Evolutionary conservation across 2,888 invertebrate species (phyloP).

Genomic region (Iselma pallidipennis): DNA sequence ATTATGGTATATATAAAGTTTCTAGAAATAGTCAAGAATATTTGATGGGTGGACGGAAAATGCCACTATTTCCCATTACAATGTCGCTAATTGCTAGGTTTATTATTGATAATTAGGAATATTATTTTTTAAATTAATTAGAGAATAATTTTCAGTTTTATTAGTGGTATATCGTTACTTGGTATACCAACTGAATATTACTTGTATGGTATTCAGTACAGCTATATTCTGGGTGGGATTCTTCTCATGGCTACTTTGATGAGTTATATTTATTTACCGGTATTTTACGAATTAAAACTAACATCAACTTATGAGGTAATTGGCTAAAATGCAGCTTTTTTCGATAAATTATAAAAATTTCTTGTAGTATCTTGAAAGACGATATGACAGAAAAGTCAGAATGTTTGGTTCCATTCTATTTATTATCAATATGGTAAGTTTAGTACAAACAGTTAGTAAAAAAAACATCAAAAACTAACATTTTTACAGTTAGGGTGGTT

Average conservation of each 20-base stretch:
- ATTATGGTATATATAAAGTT: constrained; percentile 76
- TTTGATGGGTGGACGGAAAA: constrained; percentile 78
- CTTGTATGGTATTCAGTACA: constrained; percentile 79
- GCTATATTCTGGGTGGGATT: constrained; percentile 66
- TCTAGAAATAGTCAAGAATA: constrained; percentile 69
- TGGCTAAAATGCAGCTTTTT: too few species aligned
- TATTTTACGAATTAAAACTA: constrained; percentile 73
- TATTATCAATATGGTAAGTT: constrained; percentile 69
- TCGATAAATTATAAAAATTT: constrained; percentile 4
- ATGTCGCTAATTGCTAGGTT: constrained; percentile 85
- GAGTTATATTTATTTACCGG: constrained; percentile 71
- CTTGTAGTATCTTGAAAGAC: constrained; percentile 71
- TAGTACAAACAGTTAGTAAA: background rate
- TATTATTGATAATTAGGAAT: constrained; percentile 24
- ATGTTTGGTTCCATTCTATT: constrained; percentile 73
- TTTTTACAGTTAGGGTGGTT: constrained; percentile 67
- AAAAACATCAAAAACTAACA: background rate
- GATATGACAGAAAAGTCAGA: constrained; percentile 71
- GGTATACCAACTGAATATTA: constrained; percentile 82
- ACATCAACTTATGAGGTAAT: constrained; percentile 81
- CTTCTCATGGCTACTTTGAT: constrained; percentile 68
- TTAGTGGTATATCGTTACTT: constrained; percentile 77
- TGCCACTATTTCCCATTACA: constrained; percentile 81
- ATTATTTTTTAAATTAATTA: background rate
- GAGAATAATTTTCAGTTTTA: constrained; percentile 59